Conservation (phyloP, 92 coral and sea anemone genomes). For the Anthopleura xanthogrammica region DNA sequence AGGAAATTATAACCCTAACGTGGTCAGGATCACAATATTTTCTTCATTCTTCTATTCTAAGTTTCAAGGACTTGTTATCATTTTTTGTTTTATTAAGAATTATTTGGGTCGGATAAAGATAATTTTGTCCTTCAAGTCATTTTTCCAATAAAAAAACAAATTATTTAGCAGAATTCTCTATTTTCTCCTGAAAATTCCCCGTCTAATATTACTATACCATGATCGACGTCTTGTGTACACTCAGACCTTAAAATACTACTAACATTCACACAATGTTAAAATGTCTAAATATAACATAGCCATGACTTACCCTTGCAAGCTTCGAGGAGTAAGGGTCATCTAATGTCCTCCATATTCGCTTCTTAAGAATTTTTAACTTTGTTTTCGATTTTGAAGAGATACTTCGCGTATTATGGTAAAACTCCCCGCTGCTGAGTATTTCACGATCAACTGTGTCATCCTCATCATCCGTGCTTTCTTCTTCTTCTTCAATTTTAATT, state of each 20-base stretch:
- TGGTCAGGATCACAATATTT: not conserved
- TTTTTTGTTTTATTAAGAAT: not conserved
- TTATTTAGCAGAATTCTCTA: no score
- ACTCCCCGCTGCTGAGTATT: conserved; percentile 76
- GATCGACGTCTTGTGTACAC: no score
- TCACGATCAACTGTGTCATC: conserved; percentile 67
- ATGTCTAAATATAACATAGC: conserved; percentile 5
- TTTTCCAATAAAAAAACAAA: not conserved
- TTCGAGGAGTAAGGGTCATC: conserved; percentile 92
- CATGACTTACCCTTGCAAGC: conserved; percentile 83
- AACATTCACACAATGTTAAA: no score
- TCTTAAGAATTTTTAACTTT: conserved; percentile 49
- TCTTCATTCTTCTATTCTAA: not conserved
- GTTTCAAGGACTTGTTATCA: not conserved
- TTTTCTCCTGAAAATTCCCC: no score
- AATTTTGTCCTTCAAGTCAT: not conserved
- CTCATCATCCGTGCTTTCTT: conserved; percentile 59
- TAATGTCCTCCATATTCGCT: conserved; percentile 75
- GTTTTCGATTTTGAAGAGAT: conserved; percentile 45
- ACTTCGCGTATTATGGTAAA: conserved; percentile 45
- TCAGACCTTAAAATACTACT: no score
- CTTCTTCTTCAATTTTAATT: conserved; percentile 67
- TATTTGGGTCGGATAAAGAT: not conserved
- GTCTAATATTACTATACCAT: no score
- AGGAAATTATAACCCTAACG: not conserved